Evolutionary conservation across 2,113 vertebrate genomes (phyloP).

Genomic region (Oreocharis arfaki): DNA sequence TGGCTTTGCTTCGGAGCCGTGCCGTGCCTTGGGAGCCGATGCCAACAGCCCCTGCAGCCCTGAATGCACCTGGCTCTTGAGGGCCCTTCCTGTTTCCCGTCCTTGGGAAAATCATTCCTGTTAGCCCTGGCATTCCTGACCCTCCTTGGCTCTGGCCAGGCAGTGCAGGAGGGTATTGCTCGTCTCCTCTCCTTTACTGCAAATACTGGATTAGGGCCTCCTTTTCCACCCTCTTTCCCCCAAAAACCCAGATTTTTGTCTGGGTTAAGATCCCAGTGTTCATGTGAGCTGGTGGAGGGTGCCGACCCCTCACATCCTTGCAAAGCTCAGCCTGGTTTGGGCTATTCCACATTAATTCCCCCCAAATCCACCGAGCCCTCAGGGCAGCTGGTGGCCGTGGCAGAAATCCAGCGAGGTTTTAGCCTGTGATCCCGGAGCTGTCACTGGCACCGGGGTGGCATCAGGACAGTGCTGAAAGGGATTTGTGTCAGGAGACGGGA

Average conservation of each 20-base stretch:
- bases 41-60: not conserved
- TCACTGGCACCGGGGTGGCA: slow-evolving; percentile 6
- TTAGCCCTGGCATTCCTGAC: not conserved
- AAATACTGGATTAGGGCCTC: not conserved
- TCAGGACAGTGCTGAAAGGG: slow-evolving; percentile 50
- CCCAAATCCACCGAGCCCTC: not conserved
- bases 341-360: not conserved
- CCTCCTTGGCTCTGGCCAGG: not conserved
- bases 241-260: not conserved
- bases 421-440: not conserved
- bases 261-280: not conserved
- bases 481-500: slow-evolving; percentile 45
- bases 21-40: slow-evolving; percentile 7
- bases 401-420: slow-evolving; percentile 46
- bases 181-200: not conserved
- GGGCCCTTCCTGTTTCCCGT: not conserved
- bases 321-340: not conserved
- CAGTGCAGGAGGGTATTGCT: not conserved
- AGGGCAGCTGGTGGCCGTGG: slow-evolving; percentile 19
- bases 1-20: slow-evolving; percentile 61
- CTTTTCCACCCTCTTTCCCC: not conserved
- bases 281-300: accelerated
- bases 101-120: not conserved
- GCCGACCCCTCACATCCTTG: not conserved
- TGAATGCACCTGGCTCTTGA: not conserved